Evolutionary conservation across 1,140 invertebrate species (phyloP).

Genomic region (Calephelis virginiensis): DNA sequence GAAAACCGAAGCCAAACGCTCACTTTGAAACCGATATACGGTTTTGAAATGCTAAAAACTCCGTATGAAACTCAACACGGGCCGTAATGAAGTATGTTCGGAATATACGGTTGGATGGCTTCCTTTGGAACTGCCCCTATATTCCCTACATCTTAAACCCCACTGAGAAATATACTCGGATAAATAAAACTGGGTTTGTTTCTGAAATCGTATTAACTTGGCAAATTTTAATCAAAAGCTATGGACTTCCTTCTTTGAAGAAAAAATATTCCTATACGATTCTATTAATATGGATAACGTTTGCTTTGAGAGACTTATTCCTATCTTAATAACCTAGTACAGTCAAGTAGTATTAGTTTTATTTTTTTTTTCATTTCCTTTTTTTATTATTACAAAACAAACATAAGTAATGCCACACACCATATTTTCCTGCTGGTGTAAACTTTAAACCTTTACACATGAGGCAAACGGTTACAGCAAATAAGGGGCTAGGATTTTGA

Average conservation of each 20-base stretch:
- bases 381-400: no score
- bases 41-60: slow-evolving; percentile 18
- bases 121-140: slow-evolving; percentile 42
- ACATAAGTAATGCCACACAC: no score
- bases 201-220: slow-evolving; percentile 33
- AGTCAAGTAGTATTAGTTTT: no score
- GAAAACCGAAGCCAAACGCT: slow-evolving; percentile 3
- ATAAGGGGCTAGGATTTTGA: no score
- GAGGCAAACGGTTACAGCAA: no score
- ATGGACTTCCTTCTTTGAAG: slow-evolving; percentile 17
- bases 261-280: neutral
- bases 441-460: no score
- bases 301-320: neutral
- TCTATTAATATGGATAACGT: slow-evolving; percentile 22
- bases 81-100: slow-evolving; percentile 60
- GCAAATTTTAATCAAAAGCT: slow-evolving; percentile 33
- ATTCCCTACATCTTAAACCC: slow-evolving; percentile 38
- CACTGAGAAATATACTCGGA: slow-evolving; percentile 37
- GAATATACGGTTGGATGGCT: slow-evolving; percentile 46
- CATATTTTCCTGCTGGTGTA: no score
- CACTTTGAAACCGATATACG: slow-evolving; percentile 6
- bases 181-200: slow-evolving; percentile 37
- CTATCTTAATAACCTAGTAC: neutral
- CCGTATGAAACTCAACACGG: slow-evolving; percentile 28
- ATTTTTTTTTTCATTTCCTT: no score